phyloP scores from a whole-genome alignment of 2,113 vertebrate genomes.

The Spea bombifrons region DNA sequence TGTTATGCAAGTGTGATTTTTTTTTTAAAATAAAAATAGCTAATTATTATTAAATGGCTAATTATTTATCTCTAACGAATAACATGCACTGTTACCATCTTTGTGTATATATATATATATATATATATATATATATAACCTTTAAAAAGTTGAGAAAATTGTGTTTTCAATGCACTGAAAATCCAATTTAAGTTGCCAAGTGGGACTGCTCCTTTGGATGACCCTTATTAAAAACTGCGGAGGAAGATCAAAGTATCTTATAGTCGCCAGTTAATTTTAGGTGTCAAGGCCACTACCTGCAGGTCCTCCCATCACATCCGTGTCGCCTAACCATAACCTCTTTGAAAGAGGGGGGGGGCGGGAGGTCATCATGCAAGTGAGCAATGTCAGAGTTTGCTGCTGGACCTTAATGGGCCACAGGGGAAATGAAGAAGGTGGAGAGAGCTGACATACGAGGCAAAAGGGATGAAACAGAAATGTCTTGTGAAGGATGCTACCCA shows the following conservation, averaged over 20 bases:
- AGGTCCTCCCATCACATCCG: not conserved
- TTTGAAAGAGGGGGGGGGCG: slow-evolving; percentile 5
- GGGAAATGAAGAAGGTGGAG: slow-evolving; percentile 35
- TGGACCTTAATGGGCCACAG: slow-evolving; percentile 34
- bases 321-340: slow-evolving; percentile 11
- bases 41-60: not conserved
- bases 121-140: not conserved
- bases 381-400: slow-evolving; percentile 28
- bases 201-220: slow-evolving; percentile 10
- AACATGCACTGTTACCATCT: not conserved
- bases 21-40: not conserved
- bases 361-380: slow-evolving; percentile 23
- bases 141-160: not conserved
- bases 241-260: slow-evolving; percentile 35
- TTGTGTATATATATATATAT: not conserved
- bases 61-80: not conserved
- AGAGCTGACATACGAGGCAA: slow-evolving; percentile 37
- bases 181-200: slow-evolving; percentile 25
- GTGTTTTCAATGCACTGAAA: slow-evolving; percentile 4
- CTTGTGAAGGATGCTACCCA: slow-evolving; percentile 45
- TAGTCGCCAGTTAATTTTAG: slow-evolving; percentile 25
- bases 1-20: slow-evolving; percentile 32
- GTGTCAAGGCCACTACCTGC: slow-evolving; percentile 25
- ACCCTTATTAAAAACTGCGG: slow-evolving; percentile 38
- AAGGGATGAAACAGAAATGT: slow-evolving; percentile 39